A percentile compares a stretch with the other conserved stretches of the same genome.
Evolutionary conservation across 2,888 invertebrate species (phyloP).

Genomic region (Gasteruption jaculator): DNA sequence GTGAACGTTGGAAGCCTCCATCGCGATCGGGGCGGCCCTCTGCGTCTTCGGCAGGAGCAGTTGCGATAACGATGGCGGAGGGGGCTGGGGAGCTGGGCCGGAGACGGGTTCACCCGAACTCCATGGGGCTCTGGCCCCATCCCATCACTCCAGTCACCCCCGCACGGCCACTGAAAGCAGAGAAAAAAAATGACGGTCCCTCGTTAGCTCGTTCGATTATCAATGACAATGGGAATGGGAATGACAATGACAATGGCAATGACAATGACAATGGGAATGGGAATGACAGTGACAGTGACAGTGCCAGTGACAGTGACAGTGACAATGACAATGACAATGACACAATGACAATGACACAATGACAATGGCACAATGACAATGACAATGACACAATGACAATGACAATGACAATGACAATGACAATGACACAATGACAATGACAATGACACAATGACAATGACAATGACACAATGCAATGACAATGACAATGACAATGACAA

Average conservation of each 20-base stretch:
- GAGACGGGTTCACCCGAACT: constrained; percentile 78
- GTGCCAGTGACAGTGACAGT: too few species aligned
- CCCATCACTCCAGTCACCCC: constrained; percentile 77
- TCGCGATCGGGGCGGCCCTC: constrained; percentile 49
- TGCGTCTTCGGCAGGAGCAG: constrained; percentile 52
- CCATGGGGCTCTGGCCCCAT: constrained; percentile 82
- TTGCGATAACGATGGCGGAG: constrained; percentile 55
- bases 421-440: too few species aligned
- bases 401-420: constrained; percentile 8
- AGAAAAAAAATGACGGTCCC: constrained; percentile 4
- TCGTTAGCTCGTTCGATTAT: too few species aligned
- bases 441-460: too few species aligned
- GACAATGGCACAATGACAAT: too few species aligned
- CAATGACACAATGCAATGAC: constrained; percentile 1
- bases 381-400: too few species aligned
- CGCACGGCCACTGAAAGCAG: constrained; percentile 62
- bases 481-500: constrained; percentile 6
- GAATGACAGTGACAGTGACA: too few species aligned
- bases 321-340: too few species aligned
- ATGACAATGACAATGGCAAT: too few species aligned
- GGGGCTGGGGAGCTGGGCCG: constrained; percentile 65
- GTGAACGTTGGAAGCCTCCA: constrained; percentile 48
- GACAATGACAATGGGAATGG: too few species aligned
- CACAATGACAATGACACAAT: too few species aligned
- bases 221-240: too few species aligned